A percentile compares a stretch with the other conserved stretches of the same genome.
These are phyloP conservation scores for sheep (Ovis aries) DNA, from an alignment of 2,113 vertebrate species.

Conservation along the genomic window DNA sequence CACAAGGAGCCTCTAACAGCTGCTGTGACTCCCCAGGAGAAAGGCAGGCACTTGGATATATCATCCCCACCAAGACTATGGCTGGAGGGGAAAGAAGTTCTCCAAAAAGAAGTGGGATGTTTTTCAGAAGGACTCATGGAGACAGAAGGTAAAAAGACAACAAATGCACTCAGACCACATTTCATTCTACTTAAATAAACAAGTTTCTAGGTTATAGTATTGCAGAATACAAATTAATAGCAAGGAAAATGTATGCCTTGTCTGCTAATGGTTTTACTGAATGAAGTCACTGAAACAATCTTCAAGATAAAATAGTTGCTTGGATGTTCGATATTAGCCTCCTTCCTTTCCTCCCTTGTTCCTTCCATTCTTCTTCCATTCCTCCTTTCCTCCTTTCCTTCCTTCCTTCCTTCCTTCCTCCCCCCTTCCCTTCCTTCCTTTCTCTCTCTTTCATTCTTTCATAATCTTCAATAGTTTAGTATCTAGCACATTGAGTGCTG, in stretches of 20 bases:
- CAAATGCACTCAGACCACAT: neutral
- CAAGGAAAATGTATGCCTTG: neutral
- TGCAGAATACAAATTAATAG: neutral
- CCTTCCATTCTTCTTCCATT: too few species aligned
- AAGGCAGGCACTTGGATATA: neutral
- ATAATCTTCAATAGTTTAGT: slow-evolving; percentile 39
- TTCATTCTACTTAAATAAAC: neutral
- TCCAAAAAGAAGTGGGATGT: neutral
- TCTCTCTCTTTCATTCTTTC: neutral
- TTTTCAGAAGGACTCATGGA: neutral
- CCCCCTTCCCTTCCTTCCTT: neutral
- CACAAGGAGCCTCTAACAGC: neutral
- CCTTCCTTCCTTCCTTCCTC: neutral
- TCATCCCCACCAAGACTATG: neutral
- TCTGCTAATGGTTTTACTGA: neutral
- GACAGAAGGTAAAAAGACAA: neutral
- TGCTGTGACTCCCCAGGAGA: neutral
- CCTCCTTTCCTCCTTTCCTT: too few species aligned
- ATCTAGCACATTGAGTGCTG: neutral
- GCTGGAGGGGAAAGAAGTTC: neutral
- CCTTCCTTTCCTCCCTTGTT: neutral
- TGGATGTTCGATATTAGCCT: neutral
- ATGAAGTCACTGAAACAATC: neutral
- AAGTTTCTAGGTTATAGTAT: neutral
- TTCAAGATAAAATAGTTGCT: neutral